Evolutionary conservation across 2,888 invertebrate genomes (phyloP), one percentile per base, ranked within the genome.

Genomic region (Spicauda simplicius): DNA sequence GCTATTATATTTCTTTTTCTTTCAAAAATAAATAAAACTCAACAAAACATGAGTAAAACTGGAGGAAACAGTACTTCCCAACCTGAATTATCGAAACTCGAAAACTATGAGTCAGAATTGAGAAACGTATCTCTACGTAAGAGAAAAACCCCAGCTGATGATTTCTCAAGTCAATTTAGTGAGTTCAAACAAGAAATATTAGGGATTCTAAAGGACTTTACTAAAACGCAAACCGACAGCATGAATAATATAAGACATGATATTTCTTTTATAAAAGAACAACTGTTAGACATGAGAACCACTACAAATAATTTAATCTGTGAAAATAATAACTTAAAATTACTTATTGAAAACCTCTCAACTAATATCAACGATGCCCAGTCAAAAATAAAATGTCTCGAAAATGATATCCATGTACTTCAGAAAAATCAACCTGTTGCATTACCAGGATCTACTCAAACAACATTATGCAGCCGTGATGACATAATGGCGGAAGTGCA

Each of bases 401-500:
- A 61, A 41, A 53, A 30, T 61, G 20, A 45, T 12, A 59, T 59
- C n/a, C 25, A 20, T n/a, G n/a, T n/a, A n/a, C n/a, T n/a, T n/a
- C n/a, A n/a, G 16, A 45, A 45, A 12, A 41, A 25, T 48, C 48
- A 59, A n/a, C 8, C 20, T n/a, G 16, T 16, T 45, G 12, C 30
- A 16, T 48, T 12, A 63, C 37, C 45, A 11, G 45, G n/a, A 7
- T n/a, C 2, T n/a, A n/a, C 14, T 45, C 45, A 7, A 10, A 11
- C 2, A 45, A 3, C 45, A 45, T 45, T n/a, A 3, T n/a, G n/a
- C 10, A n/a, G n/a, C 11, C 45, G 11, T n/a, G 45, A 58, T 4
- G 30, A 68, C 16, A 45, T 58, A 57, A 19, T 63, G 1, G 33
- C 11, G 10, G 68, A 68, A 54, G 52, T 62, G 25, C 63, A 68